Conservation (phyloP, 2,113 vertebrate genomes). For the Microtus richardsoni region DNA sequence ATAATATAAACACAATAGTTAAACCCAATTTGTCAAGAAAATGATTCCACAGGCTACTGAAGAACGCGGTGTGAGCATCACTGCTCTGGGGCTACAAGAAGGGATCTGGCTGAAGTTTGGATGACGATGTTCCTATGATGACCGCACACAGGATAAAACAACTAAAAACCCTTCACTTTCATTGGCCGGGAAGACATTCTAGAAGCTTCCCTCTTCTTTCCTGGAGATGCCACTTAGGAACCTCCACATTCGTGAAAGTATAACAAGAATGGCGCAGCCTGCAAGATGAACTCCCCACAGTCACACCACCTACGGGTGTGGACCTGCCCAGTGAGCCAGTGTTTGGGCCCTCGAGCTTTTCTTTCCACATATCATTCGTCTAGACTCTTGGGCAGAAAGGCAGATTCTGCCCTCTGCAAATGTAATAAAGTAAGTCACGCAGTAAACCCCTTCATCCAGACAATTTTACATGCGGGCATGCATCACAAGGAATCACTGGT, state of each 20-base stretch:
- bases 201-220: constrained; percentile 56
- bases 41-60: constrained; percentile 63
- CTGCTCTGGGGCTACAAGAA: constrained; percentile 66
- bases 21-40: constrained; percentile 69
- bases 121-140: constrained; percentile 67
- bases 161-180: not conserved
- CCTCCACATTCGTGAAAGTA: constrained; percentile 47
- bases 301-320: constrained; percentile 51
- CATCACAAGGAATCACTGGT: not conserved
- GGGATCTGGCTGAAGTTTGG: constrained; percentile 42
- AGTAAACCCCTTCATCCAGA: too few species aligned
- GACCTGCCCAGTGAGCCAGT: constrained; percentile 65
- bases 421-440: too few species aligned
- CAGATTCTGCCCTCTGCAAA: not conserved
- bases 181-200: constrained; percentile 46
- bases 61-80: constrained; percentile 61
- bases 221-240: constrained; percentile 47
- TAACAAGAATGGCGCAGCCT: constrained; percentile 73
- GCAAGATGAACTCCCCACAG: not conserved
- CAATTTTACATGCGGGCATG: not conserved
- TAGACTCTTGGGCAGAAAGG: constrained; percentile 60
- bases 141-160: constrained; percentile 67
- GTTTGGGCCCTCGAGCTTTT: constrained; percentile 70
- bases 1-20: constrained; percentile 62
- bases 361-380: constrained; percentile 67